Evolutionary conservation across 2,113 vertebrate genomes (phyloP), one percentile per base, ranked within the genome.

Genomic region (Mola mola): DNA sequence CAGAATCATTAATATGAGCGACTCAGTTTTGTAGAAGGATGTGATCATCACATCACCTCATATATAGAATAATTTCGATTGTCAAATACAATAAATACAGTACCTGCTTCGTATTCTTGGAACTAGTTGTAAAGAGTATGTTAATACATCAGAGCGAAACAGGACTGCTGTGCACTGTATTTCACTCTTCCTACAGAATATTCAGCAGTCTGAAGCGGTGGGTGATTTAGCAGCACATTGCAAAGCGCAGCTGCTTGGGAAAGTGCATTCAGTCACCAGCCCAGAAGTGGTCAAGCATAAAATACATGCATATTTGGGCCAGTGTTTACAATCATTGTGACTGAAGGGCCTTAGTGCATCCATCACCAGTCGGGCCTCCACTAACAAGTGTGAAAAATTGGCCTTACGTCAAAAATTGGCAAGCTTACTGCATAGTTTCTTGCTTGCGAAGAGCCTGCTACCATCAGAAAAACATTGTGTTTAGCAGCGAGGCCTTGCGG

Each of bases 151-250:
- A 9, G 26, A 6, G 31, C 38, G 31, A 24, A 17, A 22, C 48
- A 24, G 22, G 2, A n/a, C 31, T 20, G 3, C 4, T 0, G 1
- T 2, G 4, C 8, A 7, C 24, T n/a, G 57, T 47, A 47, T 55
- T 41, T 60, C 57, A 40, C 25, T 25, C 6, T 40, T 6, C 48
- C 6, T 47, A 16, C 34, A 20, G 41, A 25, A 2, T 25, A 53
- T 16, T 42, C 67, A 71, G 43, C 67, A 71, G 50, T 49, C 26
- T 40, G 66, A 47, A 4, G 20, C 66, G 13, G 57, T 6, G 34
- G 42, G 42, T 48, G 50, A 71, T 71, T 62, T 59, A 50, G 6
- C 28, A 15, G 42, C 67, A 20, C 12, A 25, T 17, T 24, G 15
- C 9, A 34, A 26, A 38, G 17, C 44, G 25, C 4, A 11, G 50